These are phyloP conservation scores for Bombus fervidus DNA, from an alignment of 1,140 invertebrate genomes.

Conservation along the genomic window DNA sequence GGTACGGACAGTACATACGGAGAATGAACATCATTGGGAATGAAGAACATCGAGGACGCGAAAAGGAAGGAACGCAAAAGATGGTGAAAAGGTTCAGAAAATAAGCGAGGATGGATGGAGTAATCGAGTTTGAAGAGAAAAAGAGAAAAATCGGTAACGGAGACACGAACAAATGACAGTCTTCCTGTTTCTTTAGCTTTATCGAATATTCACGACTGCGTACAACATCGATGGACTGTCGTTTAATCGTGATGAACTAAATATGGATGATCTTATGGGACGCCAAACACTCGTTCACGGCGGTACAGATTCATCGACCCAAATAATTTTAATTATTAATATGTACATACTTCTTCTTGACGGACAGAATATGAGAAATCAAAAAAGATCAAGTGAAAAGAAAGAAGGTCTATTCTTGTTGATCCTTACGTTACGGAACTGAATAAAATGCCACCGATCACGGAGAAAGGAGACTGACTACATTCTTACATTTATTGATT, in stretches of 20 bases:
- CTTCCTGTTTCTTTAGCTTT: too few relatives aligned
- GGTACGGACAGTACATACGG: background rate
- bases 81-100: background rate
- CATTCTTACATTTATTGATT: background rate
- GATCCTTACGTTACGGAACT: background rate
- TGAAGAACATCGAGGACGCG: background rate
- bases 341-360: constrained; percentile 40
- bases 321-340: constrained; percentile 38
- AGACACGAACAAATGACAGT: too few relatives aligned
- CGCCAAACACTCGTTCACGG: background rate
- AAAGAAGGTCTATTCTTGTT: background rate
- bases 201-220: too few relatives aligned
- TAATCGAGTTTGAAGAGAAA: too few relatives aligned
- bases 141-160: too few relatives aligned
- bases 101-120: too few relatives aligned
- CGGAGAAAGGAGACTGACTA: constrained; percentile 33
- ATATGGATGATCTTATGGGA: constrained; percentile 36
- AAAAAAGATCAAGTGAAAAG: background rate
- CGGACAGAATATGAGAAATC: too few relatives aligned
- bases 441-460: constrained; percentile 15
- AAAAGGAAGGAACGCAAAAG: background rate
- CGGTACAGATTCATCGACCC: constrained; percentile 3
- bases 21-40: constrained; percentile 33
- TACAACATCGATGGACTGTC: too few relatives aligned
- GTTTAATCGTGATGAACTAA: too few relatives aligned